Evolutionary conservation across 2,888 invertebrate genomes (phyloP).

Genomic region (Andrena praecox): DNA sequence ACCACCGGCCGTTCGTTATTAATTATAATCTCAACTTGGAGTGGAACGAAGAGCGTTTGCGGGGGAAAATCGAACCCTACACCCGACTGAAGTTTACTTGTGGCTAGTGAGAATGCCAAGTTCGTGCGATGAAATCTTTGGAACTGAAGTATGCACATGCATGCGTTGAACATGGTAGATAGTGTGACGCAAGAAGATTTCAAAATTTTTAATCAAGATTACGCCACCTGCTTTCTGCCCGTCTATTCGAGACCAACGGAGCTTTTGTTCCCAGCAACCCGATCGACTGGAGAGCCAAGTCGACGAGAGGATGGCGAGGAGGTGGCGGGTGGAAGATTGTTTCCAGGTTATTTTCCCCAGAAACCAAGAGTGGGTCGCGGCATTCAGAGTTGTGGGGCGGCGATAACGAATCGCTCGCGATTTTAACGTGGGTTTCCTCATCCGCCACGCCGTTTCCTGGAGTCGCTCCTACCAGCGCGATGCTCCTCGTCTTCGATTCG

Average conservation of each 20-base stretch:
- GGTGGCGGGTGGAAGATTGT: neutral
- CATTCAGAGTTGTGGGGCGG: neutral
- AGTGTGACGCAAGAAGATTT: neutral
- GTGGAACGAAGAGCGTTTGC: slow-evolving; percentile 26
- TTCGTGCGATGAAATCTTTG: neutral
- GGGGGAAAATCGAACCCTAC: neutral
- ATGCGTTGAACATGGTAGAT: no score
- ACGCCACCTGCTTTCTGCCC: neutral
- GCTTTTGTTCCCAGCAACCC: slow-evolving; percentile 31
- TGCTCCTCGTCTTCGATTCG: slow-evolving; percentile 56
- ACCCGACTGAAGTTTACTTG: no score
- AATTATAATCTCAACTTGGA: slow-evolving; percentile 33
- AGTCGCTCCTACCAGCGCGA: slow-evolving; percentile 11
- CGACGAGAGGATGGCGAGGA: neutral
- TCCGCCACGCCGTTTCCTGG: slow-evolving; percentile 44
- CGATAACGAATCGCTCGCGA: slow-evolving; percentile 47
- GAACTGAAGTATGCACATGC: neutral
- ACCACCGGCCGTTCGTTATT: slow-evolving; percentile 34
- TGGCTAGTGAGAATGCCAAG: no score
- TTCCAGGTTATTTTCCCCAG: slow-evolving; percentile 61
- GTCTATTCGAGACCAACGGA: slow-evolving; percentile 11
- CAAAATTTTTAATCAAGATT: neutral
- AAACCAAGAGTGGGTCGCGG: slow-evolving; percentile 80
- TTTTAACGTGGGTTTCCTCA: slow-evolving; percentile 53
- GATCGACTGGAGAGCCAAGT: slow-evolving; percentile 59